Base-by-base conservation (phyloP, 2,888 invertebrate genomes). In the Oscheius sp. region DNA sequence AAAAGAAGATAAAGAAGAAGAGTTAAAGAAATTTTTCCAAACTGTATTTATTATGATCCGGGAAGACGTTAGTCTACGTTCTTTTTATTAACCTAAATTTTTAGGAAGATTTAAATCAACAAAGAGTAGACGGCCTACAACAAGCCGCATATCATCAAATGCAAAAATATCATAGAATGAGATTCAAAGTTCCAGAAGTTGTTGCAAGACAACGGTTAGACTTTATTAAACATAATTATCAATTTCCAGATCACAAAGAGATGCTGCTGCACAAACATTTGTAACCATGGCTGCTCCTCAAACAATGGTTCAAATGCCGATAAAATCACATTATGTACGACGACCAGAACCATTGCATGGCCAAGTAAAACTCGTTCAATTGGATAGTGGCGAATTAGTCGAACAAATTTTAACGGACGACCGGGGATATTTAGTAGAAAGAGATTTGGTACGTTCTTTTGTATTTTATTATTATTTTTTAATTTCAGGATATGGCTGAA, bases 231-330 rank as follows among this genome's bases (percentile, higher is more conserved):
- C 9, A 3, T 71, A 18, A 52, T 63, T 49, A 18, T 18, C 49
- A 21, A 7, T 49, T 16, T 43, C 43, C 25, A 72, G 72, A 45
- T 64, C 66, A 21, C 72, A 72, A 56, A 53, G 43, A 23, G 72
- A 72, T 18, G 64, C 23, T 25, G 27, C 72, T 16, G 64, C 56
- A 25, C 72, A 72, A 43, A 72, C 72, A 1, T 66, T 56, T 45
- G 72, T 72, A 5, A 72, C 72, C 13, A 72, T 72, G 72, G 72
- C 72, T 43, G 64, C 72, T n/a, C 72, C 72, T 16, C 72, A 72
- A 45, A 72, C 72, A 35, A 45, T 72, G 66, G 49, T 72, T 23
- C 52, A 52, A 29, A 49, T 59, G 52, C 66, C 72, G 1, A 55
- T 27, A 25, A 45, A 23, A 2, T 43, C 56, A 41, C 53, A 29